Base-by-base conservation (phyloP, 2,797 vertebrate genomes). In the Triplophysa bombifrons region DNA sequence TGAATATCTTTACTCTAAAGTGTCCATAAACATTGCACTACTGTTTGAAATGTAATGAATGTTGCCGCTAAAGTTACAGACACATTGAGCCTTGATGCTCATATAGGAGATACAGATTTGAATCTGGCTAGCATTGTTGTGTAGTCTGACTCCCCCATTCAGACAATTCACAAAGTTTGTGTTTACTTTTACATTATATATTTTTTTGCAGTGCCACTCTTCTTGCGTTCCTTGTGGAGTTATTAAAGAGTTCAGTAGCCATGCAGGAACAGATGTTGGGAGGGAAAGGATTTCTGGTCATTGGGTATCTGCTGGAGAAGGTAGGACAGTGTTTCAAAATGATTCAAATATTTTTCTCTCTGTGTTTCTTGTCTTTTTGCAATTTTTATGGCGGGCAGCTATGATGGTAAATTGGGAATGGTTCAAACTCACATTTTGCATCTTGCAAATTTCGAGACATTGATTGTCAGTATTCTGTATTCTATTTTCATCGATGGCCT, bases 221-320 rank as follows among this genome's bases (percentile, higher is more conserved):
- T 84, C 86, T 99, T 89, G 92, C 96, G 50, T 99, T 99, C 88
- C 93, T 99, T 84, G 95, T 99, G 94, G 98, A 99, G 89, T 87
- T 99, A 87, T 84, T 99, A 90, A 98, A 96, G 93, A 99, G 97
- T 91, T 99, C 98, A 1, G 93, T 99, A 83, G 96, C 97, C 87
- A 99, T 98, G 98, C 98, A 99, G 93, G 98, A 99, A 76, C 98
- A 99, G 87, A 98, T 99, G 95, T 92, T 99, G 67, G 96, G 97
- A 72, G 97, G 95, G 80, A 99, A 99, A 85, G 98, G 97, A 90
- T 99, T 99, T 86, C 94, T 99, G 87, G 98, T 99, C 81, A 97
- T 99, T 87, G 98, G 98, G 38, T 96, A 98, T 86, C 95, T 96
- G 84, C 94, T 99, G 58, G 98, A 99, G 93, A 99, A 99, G 98